Conservation (phyloP, 2,113 vertebrate species). For the Hepsetus odoe region DNA sequence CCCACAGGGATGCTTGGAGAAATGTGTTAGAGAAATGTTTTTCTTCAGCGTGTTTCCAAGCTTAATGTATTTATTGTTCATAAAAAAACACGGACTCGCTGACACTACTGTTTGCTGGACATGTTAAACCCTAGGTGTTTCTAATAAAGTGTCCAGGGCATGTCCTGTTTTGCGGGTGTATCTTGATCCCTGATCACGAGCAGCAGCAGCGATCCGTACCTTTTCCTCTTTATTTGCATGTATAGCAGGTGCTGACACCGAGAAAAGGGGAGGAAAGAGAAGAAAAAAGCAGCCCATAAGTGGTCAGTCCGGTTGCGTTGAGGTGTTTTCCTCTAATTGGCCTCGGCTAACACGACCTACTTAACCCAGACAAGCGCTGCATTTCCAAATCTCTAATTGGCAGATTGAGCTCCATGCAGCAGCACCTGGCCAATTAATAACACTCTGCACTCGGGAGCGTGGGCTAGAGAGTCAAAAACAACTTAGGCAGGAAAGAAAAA, state of each 20-base stretch:
- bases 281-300: conserved; percentile 6
- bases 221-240: conserved; percentile 5
- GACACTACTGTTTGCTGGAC: too few relatives aligned
- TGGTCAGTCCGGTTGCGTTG: conserved; percentile 42
- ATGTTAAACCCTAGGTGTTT: too few relatives aligned
- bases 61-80: too few relatives aligned
- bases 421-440: conserved; percentile 60
- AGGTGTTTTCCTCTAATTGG: conserved; percentile 56
- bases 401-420: conserved; percentile 34
- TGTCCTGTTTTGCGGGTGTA: too few relatives aligned
- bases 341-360: conserved; percentile 53
- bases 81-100: too few relatives aligned
- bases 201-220: conserved; percentile 3
- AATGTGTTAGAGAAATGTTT: too few relatives aligned
- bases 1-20: too few relatives aligned
- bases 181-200: neutral
- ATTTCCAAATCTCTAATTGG: conserved; percentile 57
- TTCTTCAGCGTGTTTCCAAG: too few relatives aligned
- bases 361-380: conserved; percentile 55
- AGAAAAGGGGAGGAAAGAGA: neutral
- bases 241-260: conserved; percentile 36
- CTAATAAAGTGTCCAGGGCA: too few relatives aligned
- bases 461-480: neutral
- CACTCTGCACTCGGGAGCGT: conserved; percentile 28
- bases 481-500: conserved; percentile 21